phyloP scores from a whole-genome alignment of 2,113 vertebrate genomes.

The Axis porcinus region DNA sequence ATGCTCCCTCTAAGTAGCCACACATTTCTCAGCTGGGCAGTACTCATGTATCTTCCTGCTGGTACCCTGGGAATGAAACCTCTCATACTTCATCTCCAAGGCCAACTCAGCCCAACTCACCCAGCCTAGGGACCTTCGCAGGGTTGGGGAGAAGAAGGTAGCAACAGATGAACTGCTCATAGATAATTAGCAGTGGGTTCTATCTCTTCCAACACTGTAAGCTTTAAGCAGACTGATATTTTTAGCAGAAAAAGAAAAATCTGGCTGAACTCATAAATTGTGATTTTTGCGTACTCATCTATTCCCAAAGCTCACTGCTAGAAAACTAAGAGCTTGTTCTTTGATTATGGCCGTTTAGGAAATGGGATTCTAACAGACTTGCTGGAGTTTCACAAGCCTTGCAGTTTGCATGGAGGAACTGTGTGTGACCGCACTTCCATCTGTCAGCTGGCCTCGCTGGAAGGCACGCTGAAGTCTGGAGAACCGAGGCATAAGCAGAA shows the following conservation, averaged over 20 bases:
- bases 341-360: neutral
- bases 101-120: neutral
- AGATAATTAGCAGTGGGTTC: neutral
- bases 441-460: neutral
- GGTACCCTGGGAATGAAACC: neutral
- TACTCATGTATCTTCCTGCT: neutral
- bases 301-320: neutral
- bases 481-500: neutral
- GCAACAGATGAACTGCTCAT: neutral
- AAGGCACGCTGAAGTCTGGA: neutral
- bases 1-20: neutral
- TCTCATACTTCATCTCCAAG: neutral
- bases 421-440: neutral
- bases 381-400: neutral
- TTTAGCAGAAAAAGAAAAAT: slow-evolving; percentile 6
- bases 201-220: neutral
- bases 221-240: neutral
- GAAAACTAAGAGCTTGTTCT: neutral
- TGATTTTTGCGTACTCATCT: neutral
- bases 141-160: neutral
- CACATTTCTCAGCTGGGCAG: neutral
- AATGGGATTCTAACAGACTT: neutral
- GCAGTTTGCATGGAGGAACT: neutral
- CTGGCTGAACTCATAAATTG: neutral
- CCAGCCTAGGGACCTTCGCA: neutral